These are phyloP conservation scores for Dromococcyx pavoninus DNA, from an alignment of 2,797 vertebrate species.

Conservation along the genomic window DNA sequence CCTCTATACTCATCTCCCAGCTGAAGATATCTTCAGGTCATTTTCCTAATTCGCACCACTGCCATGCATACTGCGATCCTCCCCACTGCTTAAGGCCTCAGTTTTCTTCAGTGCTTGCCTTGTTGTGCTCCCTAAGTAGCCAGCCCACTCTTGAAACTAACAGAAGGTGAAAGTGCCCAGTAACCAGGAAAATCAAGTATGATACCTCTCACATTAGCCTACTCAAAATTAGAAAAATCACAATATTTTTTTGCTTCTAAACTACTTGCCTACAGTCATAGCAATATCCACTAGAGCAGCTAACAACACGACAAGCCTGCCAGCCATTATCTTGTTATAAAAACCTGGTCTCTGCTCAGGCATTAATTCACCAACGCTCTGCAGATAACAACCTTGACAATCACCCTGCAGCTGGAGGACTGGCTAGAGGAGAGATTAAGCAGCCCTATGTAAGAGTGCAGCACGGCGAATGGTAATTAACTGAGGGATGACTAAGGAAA, in stretches of 20 bases:
- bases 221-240: neutral
- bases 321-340: neutral
- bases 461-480: neutral
- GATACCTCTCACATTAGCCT: neutral
- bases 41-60: neutral
- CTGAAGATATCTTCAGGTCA: slow-evolving; percentile 24
- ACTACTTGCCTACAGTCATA: neutral
- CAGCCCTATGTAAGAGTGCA: accelerated
- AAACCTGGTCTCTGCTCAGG: neutral
- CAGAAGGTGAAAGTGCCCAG: neutral
- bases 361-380: neutral
- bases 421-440: neutral
- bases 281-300: neutral
- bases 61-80: neutral
- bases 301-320: neutral
- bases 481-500: neutral
- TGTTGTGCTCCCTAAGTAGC: neutral
- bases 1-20: slow-evolving; percentile 12
- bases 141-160: neutral
- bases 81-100: neutral
- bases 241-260: neutral
- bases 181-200: neutral
- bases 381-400: neutral
- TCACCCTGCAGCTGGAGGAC: neutral
- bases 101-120: neutral